Evolutionary conservation across 2,888 invertebrate species (phyloP), one percentile per base, ranked within the genome.

Genomic region (Lissocephala sabroskyi): DNA sequence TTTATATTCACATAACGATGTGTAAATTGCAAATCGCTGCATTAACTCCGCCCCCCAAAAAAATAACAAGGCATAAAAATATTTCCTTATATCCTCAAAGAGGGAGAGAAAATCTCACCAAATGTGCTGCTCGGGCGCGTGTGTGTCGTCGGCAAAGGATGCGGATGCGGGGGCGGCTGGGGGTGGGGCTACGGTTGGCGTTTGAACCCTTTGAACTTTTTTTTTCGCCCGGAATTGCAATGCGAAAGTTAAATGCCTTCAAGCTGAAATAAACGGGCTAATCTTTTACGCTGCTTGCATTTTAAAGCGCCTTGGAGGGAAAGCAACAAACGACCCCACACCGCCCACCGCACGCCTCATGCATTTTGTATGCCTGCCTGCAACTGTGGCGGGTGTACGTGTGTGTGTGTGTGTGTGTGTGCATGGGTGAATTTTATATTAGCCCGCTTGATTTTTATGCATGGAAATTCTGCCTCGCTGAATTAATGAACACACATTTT

Each of bases 271-370:
- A 74, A 79, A 76, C 66, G 57, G 52, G 78, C 79, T 74, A 78
- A 78, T 78, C 79, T 79, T 79, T 79, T 78, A 80, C 81, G 81
- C 82, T 70, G 62, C 70, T 66, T 80, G 81, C 78, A 82, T 82
- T 79, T 68, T 64, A 73, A 81, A 82, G 80, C 62, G 62, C 58
- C 35, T 35, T 16, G 13, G 35, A 13, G n/a, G n/a, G n/a, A n/a
- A n/a, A n/a, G n/a, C n/a, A n/a, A n/a, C n/a, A n/a, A n/a, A n/a
- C n/a, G n/a, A n/a, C n/a, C 23, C 23, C 23, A 23, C 23, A 23
- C 23, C 7, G 7, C 23, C 23, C 3, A 23, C 23, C 23, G 23
- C 10, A 11, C 11, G 10, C 46, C 26, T 46, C 39, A 43, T 45
- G 54, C 56, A 57, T 66, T 71, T 49, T 26, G 47, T 64, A 66